Conservation (phyloP, 2,113 vertebrate species). For the Macquaria ambigua region DNA sequence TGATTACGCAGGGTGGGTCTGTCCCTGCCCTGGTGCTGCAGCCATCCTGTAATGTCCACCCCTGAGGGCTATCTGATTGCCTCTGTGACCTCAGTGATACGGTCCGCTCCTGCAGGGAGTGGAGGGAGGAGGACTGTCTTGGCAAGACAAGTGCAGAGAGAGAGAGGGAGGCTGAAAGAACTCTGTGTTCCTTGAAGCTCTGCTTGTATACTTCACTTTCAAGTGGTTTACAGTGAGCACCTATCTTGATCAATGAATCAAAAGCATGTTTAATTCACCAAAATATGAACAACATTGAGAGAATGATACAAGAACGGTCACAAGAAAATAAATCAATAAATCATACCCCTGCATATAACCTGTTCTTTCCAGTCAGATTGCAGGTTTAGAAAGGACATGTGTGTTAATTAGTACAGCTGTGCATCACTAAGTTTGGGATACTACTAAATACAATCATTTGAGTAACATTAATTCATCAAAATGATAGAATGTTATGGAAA, state of each 20-base stretch:
- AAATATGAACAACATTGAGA: background rate
- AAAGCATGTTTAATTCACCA: background rate
- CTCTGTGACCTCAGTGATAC: slow-evolving; percentile 50
- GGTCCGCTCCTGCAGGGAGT: slow-evolving; percentile 25
- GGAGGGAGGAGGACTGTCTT: slow-evolving; percentile 20
- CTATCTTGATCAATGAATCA: background rate
- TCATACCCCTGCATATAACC: background rate
- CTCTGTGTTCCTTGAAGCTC: slow-evolving; percentile 29
- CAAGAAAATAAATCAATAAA: background rate
- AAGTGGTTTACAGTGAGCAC: background rate
- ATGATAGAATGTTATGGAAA: background rate
- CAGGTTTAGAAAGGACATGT: background rate
- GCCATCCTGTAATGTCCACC: slow-evolving; percentile 31
- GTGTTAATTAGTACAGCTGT: background rate
- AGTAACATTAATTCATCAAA: background rate
- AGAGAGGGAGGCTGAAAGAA: slow-evolving; percentile 29
- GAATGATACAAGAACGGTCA: background rate
- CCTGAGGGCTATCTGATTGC: slow-evolving; percentile 48
- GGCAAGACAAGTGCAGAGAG: background rate
- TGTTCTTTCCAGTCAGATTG: background rate
- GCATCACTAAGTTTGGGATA: fast-evolving
- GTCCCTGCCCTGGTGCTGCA: slow-evolving; percentile 14
- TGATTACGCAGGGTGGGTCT: slow-evolving; percentile 17
- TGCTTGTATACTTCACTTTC: slow-evolving; percentile 2
- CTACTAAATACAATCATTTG: background rate